These are phyloP conservation scores for Luehdorfia chinensis DNA, from an alignment of 1,140 invertebrate genomes.

Conservation along the genomic window DNA sequence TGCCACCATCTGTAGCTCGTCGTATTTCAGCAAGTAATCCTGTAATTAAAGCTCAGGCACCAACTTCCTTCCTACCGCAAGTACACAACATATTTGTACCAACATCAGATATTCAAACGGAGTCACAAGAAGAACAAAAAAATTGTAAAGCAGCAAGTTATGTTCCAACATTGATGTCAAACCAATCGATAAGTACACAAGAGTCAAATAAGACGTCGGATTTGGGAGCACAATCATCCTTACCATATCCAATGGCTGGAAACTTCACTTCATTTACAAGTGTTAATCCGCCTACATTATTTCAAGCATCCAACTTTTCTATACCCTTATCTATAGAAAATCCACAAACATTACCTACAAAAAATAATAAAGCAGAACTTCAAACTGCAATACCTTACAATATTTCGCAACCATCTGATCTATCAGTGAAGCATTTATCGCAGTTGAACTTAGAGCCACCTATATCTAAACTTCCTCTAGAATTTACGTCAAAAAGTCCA, in stretches of 20 bases:
- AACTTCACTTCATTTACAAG: background rate
- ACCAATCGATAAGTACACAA: background rate
- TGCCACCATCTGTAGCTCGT: constrained; percentile 64
- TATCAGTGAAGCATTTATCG: constrained; percentile 1
- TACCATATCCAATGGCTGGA: background rate
- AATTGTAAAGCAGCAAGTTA: background rate
- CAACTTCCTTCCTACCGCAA: constrained; percentile 23
- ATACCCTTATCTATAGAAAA: background rate
- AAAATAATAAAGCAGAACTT: background rate
- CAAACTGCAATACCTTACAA: background rate
- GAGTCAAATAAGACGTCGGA: background rate
- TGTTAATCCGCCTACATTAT: background rate
- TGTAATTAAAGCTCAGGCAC: constrained; percentile 44
- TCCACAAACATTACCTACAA: background rate
- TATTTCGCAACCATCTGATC: constrained; percentile 1
- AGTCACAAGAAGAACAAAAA: background rate
- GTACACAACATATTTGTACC: constrained; percentile 52
- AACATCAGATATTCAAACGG: constrained; percentile 16
- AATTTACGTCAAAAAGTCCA: background rate
- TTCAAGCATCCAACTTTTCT: background rate
- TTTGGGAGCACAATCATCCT: background rate
- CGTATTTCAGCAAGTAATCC: constrained; percentile 52
- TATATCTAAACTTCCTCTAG: constrained; percentile 5
- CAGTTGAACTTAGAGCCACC: constrained; percentile 15
- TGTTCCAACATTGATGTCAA: background rate